These are phyloP conservation scores for Mimas tiliae DNA, from an alignment of 2,888 invertebrate genomes.

Conservation along the genomic window DNA sequence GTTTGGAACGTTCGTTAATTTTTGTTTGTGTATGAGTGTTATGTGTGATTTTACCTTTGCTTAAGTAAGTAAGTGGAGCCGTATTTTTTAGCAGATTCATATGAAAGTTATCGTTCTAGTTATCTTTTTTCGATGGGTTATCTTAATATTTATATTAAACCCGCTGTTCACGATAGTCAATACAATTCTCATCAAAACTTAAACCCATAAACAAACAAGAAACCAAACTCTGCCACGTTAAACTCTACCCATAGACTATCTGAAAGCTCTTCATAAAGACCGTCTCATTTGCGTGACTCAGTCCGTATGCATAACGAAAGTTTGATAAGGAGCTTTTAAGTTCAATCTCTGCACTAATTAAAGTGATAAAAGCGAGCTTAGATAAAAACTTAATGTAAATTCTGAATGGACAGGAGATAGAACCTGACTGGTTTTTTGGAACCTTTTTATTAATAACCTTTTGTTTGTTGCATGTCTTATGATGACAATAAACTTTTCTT, in stretches of 20 bases:
- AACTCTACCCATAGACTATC: background rate
- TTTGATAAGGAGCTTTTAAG: slow-evolving; percentile 10
- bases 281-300: slow-evolving; percentile 19
- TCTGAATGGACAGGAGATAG: no score
- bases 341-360: slow-evolving; percentile 1
- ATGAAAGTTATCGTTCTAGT: no score
- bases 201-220: background rate
- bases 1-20: no score
- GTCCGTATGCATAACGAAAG: slow-evolving; percentile 16
- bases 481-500: no score
- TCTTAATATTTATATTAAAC: background rate
- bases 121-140: no score
- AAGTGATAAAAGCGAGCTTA: slow-evolving; percentile 12
- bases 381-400: background rate
- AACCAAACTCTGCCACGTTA: background rate
- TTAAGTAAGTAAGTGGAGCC: no score
- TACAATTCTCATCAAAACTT: background rate
- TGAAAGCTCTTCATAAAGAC: slow-evolving; percentile 6
- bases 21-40: no score
- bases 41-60: no score
- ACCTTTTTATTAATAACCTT: no score
- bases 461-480: no score
- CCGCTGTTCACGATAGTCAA: background rate
- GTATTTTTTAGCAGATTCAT: no score
- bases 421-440: no score